These are phyloP conservation scores for Hemithea aestivaria DNA, from an alignment of 2,888 invertebrate genomes.

Conservation along the genomic window DNA sequence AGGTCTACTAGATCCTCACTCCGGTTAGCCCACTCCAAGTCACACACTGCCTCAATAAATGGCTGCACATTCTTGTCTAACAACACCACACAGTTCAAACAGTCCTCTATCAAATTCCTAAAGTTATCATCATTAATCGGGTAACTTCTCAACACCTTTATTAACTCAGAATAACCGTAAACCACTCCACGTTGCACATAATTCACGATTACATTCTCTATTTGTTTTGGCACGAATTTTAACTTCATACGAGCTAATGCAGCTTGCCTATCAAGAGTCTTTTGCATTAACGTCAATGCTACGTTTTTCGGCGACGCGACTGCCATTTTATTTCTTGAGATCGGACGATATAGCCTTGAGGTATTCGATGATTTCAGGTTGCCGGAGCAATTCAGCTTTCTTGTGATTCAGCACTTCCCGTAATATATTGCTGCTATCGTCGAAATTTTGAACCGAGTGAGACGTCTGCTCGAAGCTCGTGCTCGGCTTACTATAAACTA, in stretches of 20 bases:
- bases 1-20: slow-evolving; percentile 51
- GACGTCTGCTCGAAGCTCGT: slow-evolving; percentile 58
- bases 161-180: slow-evolving; percentile 57
- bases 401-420: slow-evolving; percentile 71
- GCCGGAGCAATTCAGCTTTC: slow-evolving; percentile 65
- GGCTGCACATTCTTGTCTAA: slow-evolving; percentile 56
- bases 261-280: slow-evolving; percentile 61
- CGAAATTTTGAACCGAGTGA: slow-evolving; percentile 40
- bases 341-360: slow-evolving; percentile 62
- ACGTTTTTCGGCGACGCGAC: slow-evolving; percentile 59
- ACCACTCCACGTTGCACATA: slow-evolving; percentile 48
- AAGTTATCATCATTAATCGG: slow-evolving; percentile 65
- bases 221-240: slow-evolving; percentile 62
- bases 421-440: slow-evolving; percentile 64
- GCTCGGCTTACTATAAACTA: slow-evolving; percentile 58
- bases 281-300: slow-evolving; percentile 66
- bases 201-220: slow-evolving; percentile 62
- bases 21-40: slow-evolving; percentile 58
- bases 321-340: slow-evolving; percentile 68
- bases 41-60: slow-evolving; percentile 60
- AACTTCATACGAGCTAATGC: slow-evolving; percentile 60
- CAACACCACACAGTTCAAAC: slow-evolving; percentile 59
- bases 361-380: slow-evolving; percentile 68
- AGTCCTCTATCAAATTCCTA: slow-evolving; percentile 60
- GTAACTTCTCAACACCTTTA: slow-evolving; percentile 65